Evolutionary conservation across 2,888 invertebrate genomes (phyloP).

Genomic region (Apotomis turbidana): DNA sequence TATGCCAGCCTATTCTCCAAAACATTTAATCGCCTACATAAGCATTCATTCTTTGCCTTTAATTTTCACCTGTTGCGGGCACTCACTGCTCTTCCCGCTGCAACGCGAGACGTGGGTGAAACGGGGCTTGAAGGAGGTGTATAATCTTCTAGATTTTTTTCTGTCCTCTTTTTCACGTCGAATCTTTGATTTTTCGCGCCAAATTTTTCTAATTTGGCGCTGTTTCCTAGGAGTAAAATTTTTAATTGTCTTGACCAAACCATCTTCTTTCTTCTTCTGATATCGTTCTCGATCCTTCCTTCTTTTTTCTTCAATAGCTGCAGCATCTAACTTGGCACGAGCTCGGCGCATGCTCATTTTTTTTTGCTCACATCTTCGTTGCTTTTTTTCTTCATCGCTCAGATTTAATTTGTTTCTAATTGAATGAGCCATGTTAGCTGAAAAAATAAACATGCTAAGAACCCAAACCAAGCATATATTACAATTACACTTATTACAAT

Average conservation of each 20-base stretch:
- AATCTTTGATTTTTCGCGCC: slow-evolving; percentile 10
- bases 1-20: not conserved
- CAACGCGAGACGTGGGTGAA: not conserved
- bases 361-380: not conserved
- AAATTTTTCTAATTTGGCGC: not conserved
- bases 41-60: not conserved
- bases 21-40: not conserved
- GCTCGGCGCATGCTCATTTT: not conserved
- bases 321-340: not conserved
- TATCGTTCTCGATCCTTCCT: slow-evolving; percentile 5
- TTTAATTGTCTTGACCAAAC: slow-evolving; percentile 2
- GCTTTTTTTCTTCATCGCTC: not conserved
- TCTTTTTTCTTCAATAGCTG: not conserved
- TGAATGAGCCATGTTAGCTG: no score
- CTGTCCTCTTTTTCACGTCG: slow-evolving; percentile 1
- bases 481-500: no score
- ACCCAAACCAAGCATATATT: no score
- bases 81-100: not conserved
- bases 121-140: not conserved
- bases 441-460: no score
- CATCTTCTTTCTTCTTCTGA: slow-evolving; percentile 7
- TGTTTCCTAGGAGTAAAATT: slow-evolving; percentile 1
- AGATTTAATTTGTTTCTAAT: no score
- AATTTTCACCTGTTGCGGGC: not conserved
- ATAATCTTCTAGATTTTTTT: not conserved